Conservation (phyloP, 2,888 invertebrate genomes). For the Drosophila mayaguana region DNA sequence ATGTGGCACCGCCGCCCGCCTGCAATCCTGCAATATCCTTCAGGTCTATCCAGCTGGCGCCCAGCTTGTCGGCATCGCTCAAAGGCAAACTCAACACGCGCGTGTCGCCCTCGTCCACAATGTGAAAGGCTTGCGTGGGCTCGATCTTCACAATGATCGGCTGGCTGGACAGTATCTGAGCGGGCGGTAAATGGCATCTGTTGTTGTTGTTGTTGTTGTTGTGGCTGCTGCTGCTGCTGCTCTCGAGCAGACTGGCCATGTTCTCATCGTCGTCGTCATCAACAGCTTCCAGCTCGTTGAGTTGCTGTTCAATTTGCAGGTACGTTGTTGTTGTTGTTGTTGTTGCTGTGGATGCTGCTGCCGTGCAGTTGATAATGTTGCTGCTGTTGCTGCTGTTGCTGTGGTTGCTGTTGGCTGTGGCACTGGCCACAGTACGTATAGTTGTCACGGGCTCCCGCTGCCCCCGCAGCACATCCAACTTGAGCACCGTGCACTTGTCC, state of each 20-base stretch:
- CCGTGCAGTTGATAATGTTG: not conserved
- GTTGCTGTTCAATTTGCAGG: constrained; percentile 75
- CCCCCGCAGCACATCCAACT: constrained; percentile 78
- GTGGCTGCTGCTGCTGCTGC: constrained; percentile 10
- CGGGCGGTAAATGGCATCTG: constrained; percentile 30
- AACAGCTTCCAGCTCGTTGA: constrained; percentile 62
- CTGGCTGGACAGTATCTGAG: constrained; percentile 70
- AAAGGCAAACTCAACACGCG: constrained; percentile 83
- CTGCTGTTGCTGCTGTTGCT: constrained; percentile 4
- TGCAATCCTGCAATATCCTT: constrained; percentile 84
- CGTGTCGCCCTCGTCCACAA: constrained; percentile 83
- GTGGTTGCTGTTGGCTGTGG: constrained; percentile 5
- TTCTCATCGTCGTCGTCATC: constrained; percentile 65
- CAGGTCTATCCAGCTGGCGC: constrained; percentile 84
- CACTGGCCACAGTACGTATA: constrained; percentile 45
- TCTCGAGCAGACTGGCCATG: constrained; percentile 57
- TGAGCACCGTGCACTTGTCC: constrained; percentile 83
- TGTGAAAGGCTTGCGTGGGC: constrained; percentile 84
- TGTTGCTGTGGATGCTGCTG: constrained; percentile 5
- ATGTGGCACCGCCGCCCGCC: constrained; percentile 67
- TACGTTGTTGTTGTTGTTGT: constrained; percentile 54
- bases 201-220: constrained; percentile 16
- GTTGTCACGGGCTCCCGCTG: constrained; percentile 55
- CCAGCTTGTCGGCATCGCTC: constrained; percentile 82
- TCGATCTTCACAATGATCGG: constrained; percentile 84